Percentiles rank a stretch among this genome's conserved stretches.
Evolutionary conservation across 37 sponge, comb jelly and placozoan genomes (phyloP).

Genomic region (Axinella damicornis): DNA sequence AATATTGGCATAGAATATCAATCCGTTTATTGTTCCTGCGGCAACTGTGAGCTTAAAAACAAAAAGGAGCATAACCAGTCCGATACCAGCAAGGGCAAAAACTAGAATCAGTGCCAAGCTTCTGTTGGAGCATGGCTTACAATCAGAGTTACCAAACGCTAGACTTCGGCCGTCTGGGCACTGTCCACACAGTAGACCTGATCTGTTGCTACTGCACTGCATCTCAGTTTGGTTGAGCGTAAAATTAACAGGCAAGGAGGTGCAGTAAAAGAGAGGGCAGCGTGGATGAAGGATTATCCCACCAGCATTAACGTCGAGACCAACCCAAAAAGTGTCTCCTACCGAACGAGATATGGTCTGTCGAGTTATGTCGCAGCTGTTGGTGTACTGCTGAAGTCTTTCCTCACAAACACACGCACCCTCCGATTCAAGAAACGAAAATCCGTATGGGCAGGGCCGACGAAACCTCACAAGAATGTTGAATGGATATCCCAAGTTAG

Average conservation of each 20-base stretch:
- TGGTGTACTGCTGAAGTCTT: too few relatives aligned
- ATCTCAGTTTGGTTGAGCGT: background rate
- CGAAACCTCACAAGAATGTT: too few relatives aligned
- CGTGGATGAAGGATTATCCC: background rate
- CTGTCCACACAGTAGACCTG: constrained; percentile 8
- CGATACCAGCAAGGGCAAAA: background rate
- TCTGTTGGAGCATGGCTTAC: background rate
- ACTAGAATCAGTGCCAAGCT: background rate
- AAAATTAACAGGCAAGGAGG: background rate
- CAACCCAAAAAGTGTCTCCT: constrained; percentile 3
- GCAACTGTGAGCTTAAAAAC: background rate
- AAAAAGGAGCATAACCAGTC: background rate
- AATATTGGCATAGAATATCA: background rate
- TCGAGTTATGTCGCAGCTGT: background rate
- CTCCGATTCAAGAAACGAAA: too few relatives aligned
- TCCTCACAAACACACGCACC: too few relatives aligned
- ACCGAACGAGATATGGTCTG: background rate
- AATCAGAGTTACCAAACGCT: background rate
- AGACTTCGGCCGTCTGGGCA: background rate
- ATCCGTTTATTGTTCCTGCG: background rate
- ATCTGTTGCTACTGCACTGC: background rate
- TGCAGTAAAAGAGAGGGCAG: constrained; percentile 18
- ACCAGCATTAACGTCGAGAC: background rate
- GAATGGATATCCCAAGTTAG: too few relatives aligned
- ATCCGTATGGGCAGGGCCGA: too few relatives aligned